phyloP scores from a whole-genome alignment of 2,113 vertebrate species.

The Podarcis raffonei region DNA sequence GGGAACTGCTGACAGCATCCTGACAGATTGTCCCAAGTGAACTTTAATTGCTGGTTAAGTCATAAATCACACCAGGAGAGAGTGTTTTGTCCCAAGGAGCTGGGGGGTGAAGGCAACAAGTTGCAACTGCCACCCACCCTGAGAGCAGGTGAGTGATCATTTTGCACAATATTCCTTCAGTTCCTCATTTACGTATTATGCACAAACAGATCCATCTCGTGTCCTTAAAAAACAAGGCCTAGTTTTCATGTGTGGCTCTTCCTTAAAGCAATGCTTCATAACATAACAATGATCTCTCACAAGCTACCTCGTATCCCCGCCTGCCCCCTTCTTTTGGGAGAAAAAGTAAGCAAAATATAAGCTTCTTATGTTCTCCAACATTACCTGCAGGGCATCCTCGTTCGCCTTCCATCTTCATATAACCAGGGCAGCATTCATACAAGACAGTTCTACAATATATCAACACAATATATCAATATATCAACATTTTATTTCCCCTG shows the following conservation, averaged over 20 bases:
- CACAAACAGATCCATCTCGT: neutral
- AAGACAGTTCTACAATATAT: constrained; percentile 81
- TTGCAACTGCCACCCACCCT: too few species aligned
- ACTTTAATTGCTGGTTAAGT: too few species aligned
- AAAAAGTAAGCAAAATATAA: neutral
- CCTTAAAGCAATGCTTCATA: neutral
- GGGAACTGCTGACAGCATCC: too few species aligned
- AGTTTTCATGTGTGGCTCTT: neutral
- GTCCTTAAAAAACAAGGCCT: neutral
- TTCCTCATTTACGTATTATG: neutral
- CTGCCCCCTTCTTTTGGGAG: too few species aligned
- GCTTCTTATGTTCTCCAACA: neutral
- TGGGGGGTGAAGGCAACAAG: too few species aligned
- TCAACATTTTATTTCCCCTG: neutral
- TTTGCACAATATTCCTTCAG: neutral
- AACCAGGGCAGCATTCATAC: constrained; percentile 98
- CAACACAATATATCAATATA: constrained; percentile 13
- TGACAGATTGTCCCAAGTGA: neutral
- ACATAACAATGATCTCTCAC: too few species aligned
- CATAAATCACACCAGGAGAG: too few species aligned
- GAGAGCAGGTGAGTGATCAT: too few species aligned
- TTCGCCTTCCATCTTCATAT: constrained; percentile 89
- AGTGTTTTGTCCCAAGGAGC: too few species aligned
- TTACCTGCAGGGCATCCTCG: constrained; percentile 95
- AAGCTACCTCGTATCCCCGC: neutral